Evolutionary conservation across 2,797 vertebrate species (phyloP).

Genomic region (Echiichthys vipera): DNA sequence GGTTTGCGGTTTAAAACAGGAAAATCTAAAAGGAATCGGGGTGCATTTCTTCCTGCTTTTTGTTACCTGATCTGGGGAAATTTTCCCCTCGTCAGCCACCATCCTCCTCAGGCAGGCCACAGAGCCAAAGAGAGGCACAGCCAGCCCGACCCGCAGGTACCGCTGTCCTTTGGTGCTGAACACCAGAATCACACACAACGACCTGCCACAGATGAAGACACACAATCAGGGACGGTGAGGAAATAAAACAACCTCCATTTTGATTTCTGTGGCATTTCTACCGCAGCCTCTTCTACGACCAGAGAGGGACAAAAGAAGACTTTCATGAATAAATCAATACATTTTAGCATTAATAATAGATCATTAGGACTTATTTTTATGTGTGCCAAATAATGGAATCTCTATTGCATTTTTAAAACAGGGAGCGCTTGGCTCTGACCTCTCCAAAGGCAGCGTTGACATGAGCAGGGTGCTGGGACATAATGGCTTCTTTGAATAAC

Average conservation of each 20-base stretch:
- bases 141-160: slow-evolving; percentile 90
- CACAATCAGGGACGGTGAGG: slow-evolving; percentile 12
- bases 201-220: slow-evolving; percentile 77
- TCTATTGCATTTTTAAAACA: slow-evolving; percentile 77
- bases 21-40: neutral
- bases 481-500: slow-evolving; percentile 57
- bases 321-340: slow-evolving; percentile 78
- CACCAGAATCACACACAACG: slow-evolving; percentile 90
- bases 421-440: slow-evolving; percentile 61
- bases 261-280: slow-evolving; percentile 41
- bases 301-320: slow-evolving; percentile 68
- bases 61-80: slow-evolving; percentile 90
- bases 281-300: slow-evolving; percentile 30
- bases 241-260: slow-evolving; percentile 3
- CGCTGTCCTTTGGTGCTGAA: slow-evolving; percentile 89
- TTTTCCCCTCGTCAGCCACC: slow-evolving; percentile 89
- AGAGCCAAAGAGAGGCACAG: slow-evolving; percentile 89
- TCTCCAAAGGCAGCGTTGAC: slow-evolving; percentile 60
- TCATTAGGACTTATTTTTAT: slow-evolving; percentile 74
- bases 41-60: neutral
- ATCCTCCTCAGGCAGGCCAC: slow-evolving; percentile 88
- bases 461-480: slow-evolving; percentile 53
- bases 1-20: neutral
- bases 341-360: slow-evolving; percentile 82
- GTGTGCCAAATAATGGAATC: slow-evolving; percentile 77